Conservation (phyloP, 1,140 invertebrate genomes). For the Microplitis demolitor region DNA sequence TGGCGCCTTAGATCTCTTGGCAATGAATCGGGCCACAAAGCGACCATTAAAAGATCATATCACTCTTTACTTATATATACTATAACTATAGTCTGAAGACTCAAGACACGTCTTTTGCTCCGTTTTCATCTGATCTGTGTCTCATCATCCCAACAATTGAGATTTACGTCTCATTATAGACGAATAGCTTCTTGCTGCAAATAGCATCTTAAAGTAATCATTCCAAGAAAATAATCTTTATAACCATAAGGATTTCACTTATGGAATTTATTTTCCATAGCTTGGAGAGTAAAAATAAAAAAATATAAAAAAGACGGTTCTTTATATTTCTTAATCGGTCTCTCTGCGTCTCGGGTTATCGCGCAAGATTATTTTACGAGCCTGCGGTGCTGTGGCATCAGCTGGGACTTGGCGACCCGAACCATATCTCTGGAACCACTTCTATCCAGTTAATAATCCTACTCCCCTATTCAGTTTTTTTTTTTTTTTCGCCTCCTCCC, state of each 20-base stretch:
- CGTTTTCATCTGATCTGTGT: not conserved
- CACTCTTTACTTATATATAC: conserved; percentile 37
- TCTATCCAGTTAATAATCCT: conserved; percentile 6
- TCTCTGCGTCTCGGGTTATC: conserved; percentile 23
- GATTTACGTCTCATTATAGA: conserved; percentile 17
- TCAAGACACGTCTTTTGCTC: conserved; percentile 18
- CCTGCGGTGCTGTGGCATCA: conserved; percentile 44
- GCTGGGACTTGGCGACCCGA: conserved; percentile 40
- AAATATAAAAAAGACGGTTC: not conserved
- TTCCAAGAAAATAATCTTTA: too few species aligned
- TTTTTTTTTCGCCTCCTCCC: not conserved
- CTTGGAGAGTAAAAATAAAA: too few species aligned
- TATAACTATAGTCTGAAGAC: conserved; percentile 42
- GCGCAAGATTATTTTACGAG: conserved; percentile 48
- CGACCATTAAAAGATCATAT: conserved; percentile 63
- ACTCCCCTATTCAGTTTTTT: not conserved
- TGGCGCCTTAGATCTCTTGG: conserved; percentile 50
- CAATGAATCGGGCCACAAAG: conserved; percentile 61
- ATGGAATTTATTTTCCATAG: too few species aligned
- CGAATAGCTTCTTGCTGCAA: conserved; percentile 17
- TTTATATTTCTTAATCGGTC: conserved; percentile 22
- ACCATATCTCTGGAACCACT: conserved; percentile 24
- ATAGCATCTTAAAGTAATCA: conserved; percentile 9
- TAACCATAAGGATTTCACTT: too few species aligned
- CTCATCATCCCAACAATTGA: not conserved